Evolutionary conservation across 53 echinoderm and acorn worm species (phyloP), one percentile per base, ranked within the genome.

Genomic region (Astropecten irregularis): DNA sequence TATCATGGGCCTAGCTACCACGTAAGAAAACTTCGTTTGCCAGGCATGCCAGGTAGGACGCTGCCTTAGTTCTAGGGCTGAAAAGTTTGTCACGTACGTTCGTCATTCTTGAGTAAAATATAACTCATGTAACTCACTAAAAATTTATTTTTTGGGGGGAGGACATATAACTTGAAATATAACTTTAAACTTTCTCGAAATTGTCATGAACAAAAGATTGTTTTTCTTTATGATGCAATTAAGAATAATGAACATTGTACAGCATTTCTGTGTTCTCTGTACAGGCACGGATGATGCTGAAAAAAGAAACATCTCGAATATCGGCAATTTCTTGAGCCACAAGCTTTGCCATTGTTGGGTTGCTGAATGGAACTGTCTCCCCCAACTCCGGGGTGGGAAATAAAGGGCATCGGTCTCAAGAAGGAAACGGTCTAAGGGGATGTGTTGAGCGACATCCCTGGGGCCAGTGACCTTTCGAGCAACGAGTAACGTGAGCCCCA

Each of bases 391-490:
- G 9, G 36, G 52, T 35, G 34, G 23, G 22, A 71, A 71, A 31
- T 69, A 69, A 2, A 35, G 71, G 6, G 52, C 32, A n/a, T 70
- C 49, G 0, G 68, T 68, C 13, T 68, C 48, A 4, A 68, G 47
- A 11, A 68, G 68, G 10, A 68, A 46, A 9, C 71, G 71, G 11
- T 71, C 29, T n/a, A 71, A 52, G n/a, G 71, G 71, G 47, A 71
- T 71, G 34, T 20, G 49, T 35, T 35, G 47, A 10, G 71, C 71
- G 1, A 71, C 71, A 8, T 71, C 51, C 21, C 33, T 35, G 0
- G 36, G 51, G 10, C 36, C 71, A 33, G 36, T 49, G 7, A 19
- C 36, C 10, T 28, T 14, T 35, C 36, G 8, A 9, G 52, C 35
- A 34, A 71, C 52, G 3, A 71, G 6, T 19, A 51, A 34, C 10